These are phyloP conservation scores for Pelagia noctiluca DNA, from an alignment of 30 jellyfish, hydroid and myxozoan species.

Conservation along the genomic window DNA sequence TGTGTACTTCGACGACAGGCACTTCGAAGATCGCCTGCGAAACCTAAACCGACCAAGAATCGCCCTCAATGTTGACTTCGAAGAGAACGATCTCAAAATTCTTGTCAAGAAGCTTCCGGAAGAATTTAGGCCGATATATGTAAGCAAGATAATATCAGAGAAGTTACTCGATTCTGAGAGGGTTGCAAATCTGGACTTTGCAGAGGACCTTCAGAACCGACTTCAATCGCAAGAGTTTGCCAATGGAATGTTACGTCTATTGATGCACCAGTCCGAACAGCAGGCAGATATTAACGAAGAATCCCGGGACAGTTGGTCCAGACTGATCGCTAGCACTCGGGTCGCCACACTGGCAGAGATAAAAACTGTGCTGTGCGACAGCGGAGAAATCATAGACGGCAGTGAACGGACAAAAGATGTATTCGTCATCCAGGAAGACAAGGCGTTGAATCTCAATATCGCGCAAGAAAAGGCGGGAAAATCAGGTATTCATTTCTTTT, in stretches of 20 bases:
- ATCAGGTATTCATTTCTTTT: too few relatives aligned
- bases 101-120: constrained; percentile 39
- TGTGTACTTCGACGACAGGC: constrained; percentile 56
- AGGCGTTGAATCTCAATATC: background rate
- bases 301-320: background rate
- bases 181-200: constrained; percentile 45
- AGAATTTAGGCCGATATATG: constrained; percentile 36
- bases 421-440: background rate
- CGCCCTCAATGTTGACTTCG: background rate
- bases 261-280: constrained; percentile 23
- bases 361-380: constrained; percentile 8
- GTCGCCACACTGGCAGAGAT: constrained; percentile 1
- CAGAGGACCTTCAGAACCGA: constrained; percentile 41
- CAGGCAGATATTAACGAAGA: background rate
- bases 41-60: constrained; percentile 45
- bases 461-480: background rate
- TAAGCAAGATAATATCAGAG: constrained; percentile 57
- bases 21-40: constrained; percentile 41
- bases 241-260: constrained; percentile 20
- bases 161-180: constrained; percentile 10
- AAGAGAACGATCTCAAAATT: background rate
- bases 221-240: constrained; percentile 19
- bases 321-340: background rate
- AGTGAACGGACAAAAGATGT: constrained; percentile 31
- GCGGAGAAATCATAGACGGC: constrained; percentile 2